Conservation (phyloP, 2,113 vertebrate species). For the Mustela lutreola region DNA sequence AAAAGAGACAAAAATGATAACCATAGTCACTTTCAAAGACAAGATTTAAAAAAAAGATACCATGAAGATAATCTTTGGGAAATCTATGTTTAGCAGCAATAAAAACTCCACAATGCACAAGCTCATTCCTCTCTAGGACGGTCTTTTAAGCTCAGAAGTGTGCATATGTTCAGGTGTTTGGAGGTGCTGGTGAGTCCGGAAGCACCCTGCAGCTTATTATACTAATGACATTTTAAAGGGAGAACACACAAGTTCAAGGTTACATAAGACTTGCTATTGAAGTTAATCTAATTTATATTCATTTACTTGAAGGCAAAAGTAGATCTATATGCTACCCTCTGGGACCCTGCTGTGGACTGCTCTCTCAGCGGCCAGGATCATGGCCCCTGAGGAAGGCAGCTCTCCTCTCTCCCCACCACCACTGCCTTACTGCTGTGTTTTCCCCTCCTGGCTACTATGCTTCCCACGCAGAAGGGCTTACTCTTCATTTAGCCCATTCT, state of each 20-base stretch:
- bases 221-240: constrained; percentile 30
- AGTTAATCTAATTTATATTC: constrained; percentile 53
- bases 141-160: neutral
- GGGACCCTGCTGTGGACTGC: neutral
- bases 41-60: neutral
- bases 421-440: neutral
- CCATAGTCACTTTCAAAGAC: neutral
- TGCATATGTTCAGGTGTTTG: neutral
- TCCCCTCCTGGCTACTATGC: neutral
- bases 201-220: neutral
- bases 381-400: neutral
- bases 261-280: constrained; percentile 58
- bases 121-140: neutral
- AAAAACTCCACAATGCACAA: neutral
- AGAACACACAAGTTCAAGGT: neutral
- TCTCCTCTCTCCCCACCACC: fast-evolving
- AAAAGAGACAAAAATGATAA: neutral
- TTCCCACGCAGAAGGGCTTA: neutral
- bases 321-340: neutral
- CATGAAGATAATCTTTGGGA: neutral
- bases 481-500: neutral
- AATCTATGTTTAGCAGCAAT: neutral
- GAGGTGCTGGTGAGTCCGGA: neutral
- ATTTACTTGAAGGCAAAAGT: neutral
- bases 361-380: neutral